Base-by-base conservation (phyloP, 2,113 vertebrate genomes). In the Nerophis lumbriciformis region DNA sequence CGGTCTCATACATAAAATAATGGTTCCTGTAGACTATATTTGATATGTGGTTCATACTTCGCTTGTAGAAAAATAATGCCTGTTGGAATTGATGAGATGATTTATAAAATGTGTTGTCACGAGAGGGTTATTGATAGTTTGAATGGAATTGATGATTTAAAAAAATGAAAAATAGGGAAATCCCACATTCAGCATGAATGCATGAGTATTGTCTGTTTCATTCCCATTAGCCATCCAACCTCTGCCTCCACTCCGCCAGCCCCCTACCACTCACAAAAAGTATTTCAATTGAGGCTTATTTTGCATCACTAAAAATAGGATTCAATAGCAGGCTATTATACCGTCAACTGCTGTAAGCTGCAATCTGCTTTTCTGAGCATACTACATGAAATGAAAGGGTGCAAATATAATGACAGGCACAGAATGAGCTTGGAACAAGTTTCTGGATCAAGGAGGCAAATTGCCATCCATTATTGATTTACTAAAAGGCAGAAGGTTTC, bases 381-480 rank as follows among this genome's bases (percentile, higher is more conserved):
- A 8, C 2, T 4, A 39, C 53, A 51, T 21, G 12, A 52, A 66
- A 28, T 35, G n/a, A 54, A 60, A 71, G 56, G 57, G 52, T 0
- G 19, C 60, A n/a, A 56, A 53, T 35, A 65, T 69, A 63, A 65
- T 51, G 66, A 61, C 39, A 58, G 63, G 52, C 10, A 15, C 15
- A 14, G 6, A 38, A 28, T 16, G 42, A 19, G 66, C 36, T 69
- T 53, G 72, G 65, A 64, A 49, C 37, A 44, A 58, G 63, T 67
- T 61, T 64, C 59, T 9, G 0, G 10, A 59, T 82, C 48, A 11
- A 6, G 52, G 49, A 69, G 74, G 76, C 63, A 45, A 35, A 69
- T 76, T 61, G 42, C 35, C 6, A 56, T 87, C 55, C 59, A 83
- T 89, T 85, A 88, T 87, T 84, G 73, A 88, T 88, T 78, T 77